These are phyloP conservation scores for Pelecanoides urinatrix DNA, from an alignment of 2,113 vertebrate species.

Conservation along the genomic window DNA sequence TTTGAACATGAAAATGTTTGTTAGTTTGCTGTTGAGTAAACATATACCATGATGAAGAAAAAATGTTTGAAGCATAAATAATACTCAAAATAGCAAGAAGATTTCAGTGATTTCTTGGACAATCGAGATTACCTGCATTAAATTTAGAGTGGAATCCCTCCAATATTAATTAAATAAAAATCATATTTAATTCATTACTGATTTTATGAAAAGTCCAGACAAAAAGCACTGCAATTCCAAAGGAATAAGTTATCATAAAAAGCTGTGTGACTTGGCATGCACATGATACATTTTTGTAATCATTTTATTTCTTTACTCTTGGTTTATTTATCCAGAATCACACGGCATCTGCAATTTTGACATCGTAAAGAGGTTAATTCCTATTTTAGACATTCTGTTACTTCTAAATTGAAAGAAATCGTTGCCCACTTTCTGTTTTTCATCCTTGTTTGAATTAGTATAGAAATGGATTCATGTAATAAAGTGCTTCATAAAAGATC, in stretches of 20 bases:
- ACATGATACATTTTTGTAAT: background rate
- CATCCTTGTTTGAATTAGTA: background rate
- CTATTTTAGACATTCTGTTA: background rate
- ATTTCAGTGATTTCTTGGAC: background rate
- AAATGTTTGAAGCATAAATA: background rate
- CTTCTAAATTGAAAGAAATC: background rate
- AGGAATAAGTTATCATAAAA: background rate
- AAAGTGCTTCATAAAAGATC: background rate
- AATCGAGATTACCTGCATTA: background rate
- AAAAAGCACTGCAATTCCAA: background rate
- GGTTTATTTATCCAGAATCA: background rate
- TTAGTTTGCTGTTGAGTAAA: conserved; percentile 5
- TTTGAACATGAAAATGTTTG: background rate
- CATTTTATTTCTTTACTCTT: background rate
- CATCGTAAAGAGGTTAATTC: background rate
- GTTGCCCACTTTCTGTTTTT: background rate
- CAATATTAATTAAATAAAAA: background rate
- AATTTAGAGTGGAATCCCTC: background rate
- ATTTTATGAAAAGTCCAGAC: background rate
- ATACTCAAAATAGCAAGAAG: background rate
- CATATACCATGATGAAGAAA: background rate
- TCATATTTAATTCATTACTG: background rate
- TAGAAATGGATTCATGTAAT: background rate
- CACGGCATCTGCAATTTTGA: background rate
- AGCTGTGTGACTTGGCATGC: background rate